A percentile compares a stretch with the other conserved stretches of the same genome.
phyloP scores from a whole-genome alignment of 1,140 invertebrate genomes.

The Chymomyza costata region DNA sequence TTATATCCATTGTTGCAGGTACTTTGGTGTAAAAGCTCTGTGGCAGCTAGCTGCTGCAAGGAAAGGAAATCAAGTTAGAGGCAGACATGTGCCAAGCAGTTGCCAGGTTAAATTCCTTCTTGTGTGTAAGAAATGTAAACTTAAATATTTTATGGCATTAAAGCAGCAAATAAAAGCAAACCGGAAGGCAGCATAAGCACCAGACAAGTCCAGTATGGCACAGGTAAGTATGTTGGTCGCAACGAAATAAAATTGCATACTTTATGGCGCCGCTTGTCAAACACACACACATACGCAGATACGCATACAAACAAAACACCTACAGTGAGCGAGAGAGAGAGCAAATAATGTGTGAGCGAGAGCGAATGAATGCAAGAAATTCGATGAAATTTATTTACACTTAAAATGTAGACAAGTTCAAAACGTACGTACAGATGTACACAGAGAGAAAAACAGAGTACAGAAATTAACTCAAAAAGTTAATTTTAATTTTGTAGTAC shows the following conservation, averaged over 20 bases:
- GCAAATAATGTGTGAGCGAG: neutral
- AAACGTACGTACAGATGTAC: conserved; percentile 17
- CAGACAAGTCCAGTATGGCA: conserved; percentile 6
- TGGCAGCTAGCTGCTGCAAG: no score
- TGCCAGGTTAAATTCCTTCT: conserved; percentile 9
- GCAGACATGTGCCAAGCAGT: no score
- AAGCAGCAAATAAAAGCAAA: conserved; percentile 41
- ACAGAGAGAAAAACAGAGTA: conserved; percentile 6
- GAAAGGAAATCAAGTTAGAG: no score
- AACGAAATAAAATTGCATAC: conserved; percentile 69
- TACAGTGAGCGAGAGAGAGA: neutral
- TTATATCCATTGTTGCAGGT: no score
- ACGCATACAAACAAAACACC: neutral
- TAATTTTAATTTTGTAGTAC: no score
- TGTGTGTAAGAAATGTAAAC: conserved; percentile 61
- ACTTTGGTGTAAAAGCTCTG: no score
- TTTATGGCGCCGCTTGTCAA: conserved; percentile 46
- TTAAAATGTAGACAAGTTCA: conserved; percentile 61
- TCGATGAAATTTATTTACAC: conserved; percentile 73
- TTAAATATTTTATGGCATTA: conserved; percentile 67
- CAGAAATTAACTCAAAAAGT: no score
- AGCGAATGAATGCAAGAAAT: conserved; percentile 40
- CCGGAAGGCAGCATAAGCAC: neutral
- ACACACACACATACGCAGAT: neutral
- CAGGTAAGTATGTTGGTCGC: conserved; percentile 57